Conservation (phyloP, 2,113 vertebrate genomes). For the Alligator mississippiensis region DNA sequence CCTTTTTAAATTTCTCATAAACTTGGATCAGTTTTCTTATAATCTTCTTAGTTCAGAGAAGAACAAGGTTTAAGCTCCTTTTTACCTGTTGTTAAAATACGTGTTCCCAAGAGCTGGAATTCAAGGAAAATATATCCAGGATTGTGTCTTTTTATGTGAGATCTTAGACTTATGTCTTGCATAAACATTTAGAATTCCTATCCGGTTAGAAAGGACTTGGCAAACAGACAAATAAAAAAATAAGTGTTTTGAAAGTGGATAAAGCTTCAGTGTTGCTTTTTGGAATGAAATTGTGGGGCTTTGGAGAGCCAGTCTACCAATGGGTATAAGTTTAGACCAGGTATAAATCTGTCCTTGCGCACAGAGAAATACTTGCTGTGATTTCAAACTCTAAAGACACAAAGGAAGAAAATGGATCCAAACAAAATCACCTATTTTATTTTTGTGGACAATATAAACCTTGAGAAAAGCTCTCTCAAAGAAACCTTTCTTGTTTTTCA, state of each 20-base stretch:
- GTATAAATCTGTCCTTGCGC: constrained; percentile 45
- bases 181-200: constrained; percentile 19
- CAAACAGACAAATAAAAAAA: not conserved
- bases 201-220: not conserved
- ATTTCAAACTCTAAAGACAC: not conserved
- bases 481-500: not conserved
- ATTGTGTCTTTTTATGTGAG: constrained; percentile 16
- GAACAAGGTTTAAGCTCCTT: not conserved
- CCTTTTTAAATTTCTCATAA: not conserved
- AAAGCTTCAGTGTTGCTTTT: constrained; percentile 34
- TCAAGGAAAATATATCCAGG: not conserved
- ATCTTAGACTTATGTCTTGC: constrained; percentile 19
- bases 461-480: not conserved
- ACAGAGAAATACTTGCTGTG: not conserved
- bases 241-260: not conserved
- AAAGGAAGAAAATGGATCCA: not conserved
- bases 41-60: not conserved
- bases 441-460: not conserved
- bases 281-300: constrained; percentile 43
- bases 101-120: not conserved
- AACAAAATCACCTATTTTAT: not conserved
- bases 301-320: constrained; percentile 32
- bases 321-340: constrained; percentile 51
- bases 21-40: not conserved
- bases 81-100: not conserved